A percentile compares a stretch with the other conserved stretches of the same genome.
phyloP scores from a whole-genome alignment of 2,797 vertebrate genomes.

The Gambelia wislizenii region DNA sequence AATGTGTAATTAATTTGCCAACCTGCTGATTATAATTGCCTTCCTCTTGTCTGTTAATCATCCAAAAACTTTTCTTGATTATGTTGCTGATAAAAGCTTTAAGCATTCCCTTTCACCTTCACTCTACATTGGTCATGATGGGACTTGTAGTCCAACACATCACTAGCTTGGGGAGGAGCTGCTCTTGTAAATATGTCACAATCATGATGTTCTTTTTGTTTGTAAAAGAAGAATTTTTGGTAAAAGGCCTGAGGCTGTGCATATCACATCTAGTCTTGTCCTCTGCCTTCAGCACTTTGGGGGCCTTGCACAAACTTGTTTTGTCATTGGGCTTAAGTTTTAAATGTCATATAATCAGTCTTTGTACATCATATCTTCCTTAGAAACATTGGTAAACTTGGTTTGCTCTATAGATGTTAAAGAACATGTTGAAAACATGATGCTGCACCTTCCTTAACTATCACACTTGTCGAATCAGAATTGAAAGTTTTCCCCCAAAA shows the following conservation, averaged over 20 bases:
- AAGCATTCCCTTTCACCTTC: too few relatives aligned
- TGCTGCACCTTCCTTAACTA: background rate
- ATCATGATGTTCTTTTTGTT: too few relatives aligned
- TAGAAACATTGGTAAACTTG: background rate
- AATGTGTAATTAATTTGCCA: too few relatives aligned
- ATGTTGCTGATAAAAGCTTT: too few relatives aligned
- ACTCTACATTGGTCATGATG: too few relatives aligned
- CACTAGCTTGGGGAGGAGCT: too few relatives aligned
- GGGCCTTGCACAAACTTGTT: background rate
- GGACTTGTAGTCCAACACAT: too few relatives aligned
- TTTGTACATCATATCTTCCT: background rate
- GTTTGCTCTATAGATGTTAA: background rate
- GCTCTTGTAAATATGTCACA: too few relatives aligned
- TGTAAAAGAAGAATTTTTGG: too few relatives aligned
- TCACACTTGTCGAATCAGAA: background rate
- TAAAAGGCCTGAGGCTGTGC: background rate
- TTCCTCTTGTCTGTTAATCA: too few relatives aligned
- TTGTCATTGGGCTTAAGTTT: background rate
- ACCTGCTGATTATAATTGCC: too few relatives aligned
- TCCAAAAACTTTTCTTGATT: too few relatives aligned
- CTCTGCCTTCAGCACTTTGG: background rate
- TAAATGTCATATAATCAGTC: background rate
- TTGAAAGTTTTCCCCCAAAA: background rate
- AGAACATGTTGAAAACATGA: constrained; percentile 22
- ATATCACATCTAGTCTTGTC: background rate